Evolutionary conservation across 2,797 vertebrate species (phyloP).

Genomic region (Delichon dasypus): DNA sequence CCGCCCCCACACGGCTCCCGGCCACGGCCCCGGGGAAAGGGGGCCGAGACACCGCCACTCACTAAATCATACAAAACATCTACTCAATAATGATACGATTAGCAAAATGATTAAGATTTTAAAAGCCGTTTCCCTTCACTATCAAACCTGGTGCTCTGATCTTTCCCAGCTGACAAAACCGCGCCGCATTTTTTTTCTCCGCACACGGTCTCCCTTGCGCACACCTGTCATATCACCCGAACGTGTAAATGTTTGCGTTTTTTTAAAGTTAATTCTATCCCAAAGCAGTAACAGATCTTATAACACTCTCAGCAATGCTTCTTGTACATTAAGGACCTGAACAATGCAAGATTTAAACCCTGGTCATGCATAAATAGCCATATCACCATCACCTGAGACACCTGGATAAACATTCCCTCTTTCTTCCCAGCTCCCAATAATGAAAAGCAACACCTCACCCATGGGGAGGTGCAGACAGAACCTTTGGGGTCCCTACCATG

Average conservation of each 20-base stretch:
- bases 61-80: background rate
- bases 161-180: background rate
- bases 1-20: accelerated
- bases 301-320: background rate
- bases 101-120: background rate
- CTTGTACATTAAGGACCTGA: background rate
- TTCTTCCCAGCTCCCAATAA: slow-evolving; percentile 8
- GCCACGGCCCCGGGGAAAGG: accelerated
- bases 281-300: slow-evolving; percentile 25
- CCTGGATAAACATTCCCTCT: background rate
- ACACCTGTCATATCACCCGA: background rate
- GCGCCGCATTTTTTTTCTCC: background rate
- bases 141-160: background rate
- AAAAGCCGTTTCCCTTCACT: background rate
- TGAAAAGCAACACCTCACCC: slow-evolving; percentile 51
- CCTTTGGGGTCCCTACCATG: background rate
- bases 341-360: slow-evolving; percentile 45
- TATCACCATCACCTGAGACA: slow-evolving; percentile 24
- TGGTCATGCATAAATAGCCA: background rate
- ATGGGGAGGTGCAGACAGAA: background rate
- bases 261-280: slow-evolving; percentile 1
- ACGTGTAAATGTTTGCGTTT: background rate
- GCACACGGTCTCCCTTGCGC: background rate
- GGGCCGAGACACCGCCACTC: accelerated
- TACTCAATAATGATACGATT: background rate